These are phyloP conservation scores for Agrilus mali DNA, from an alignment of 2,888 invertebrate species.

Conservation along the genomic window DNA sequence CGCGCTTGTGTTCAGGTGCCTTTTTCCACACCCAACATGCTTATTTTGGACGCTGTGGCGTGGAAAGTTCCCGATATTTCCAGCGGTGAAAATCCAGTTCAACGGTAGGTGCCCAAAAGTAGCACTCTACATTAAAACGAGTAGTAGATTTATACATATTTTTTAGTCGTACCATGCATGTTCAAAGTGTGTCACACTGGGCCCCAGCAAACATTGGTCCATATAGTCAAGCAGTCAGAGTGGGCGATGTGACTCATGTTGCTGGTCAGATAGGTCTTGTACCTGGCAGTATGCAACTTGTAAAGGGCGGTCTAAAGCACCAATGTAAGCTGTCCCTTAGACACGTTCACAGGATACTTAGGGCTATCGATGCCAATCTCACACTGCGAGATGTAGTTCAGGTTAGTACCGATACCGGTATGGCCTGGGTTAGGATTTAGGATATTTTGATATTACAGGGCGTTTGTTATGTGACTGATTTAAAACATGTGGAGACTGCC, in stretches of 20 bases:
- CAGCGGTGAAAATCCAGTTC: slow-evolving; percentile 20
- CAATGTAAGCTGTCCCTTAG: slow-evolving; percentile 75
- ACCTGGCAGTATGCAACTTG: slow-evolving; percentile 64
- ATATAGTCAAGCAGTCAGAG: slow-evolving; percentile 84
- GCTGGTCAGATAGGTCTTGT: slow-evolving; percentile 89
- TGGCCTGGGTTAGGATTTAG: not conserved
- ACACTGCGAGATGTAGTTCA: slow-evolving; percentile 74
- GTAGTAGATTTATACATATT: slow-evolving; percentile 9
- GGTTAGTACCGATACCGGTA: slow-evolving; percentile 25
- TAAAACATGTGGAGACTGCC: slow-evolving; percentile 57
- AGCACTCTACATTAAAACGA: no score
- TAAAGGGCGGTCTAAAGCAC: slow-evolving; percentile 63
- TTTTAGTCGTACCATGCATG: slow-evolving; percentile 72
- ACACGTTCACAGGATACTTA: slow-evolving; percentile 71
- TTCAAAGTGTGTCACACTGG: slow-evolving; percentile 93
- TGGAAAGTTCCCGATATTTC: slow-evolving; percentile 29
- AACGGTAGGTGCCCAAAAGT: slow-evolving; percentile 18
- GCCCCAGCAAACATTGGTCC: slow-evolving; percentile 97
- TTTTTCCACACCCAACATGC: slow-evolving; percentile 54
- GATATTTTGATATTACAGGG: slow-evolving; percentile 37
- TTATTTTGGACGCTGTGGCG: slow-evolving; percentile 65
- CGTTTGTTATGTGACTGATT: slow-evolving; percentile 75
- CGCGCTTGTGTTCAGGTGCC: slow-evolving; percentile 73
- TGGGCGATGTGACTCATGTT: slow-evolving; percentile 72
- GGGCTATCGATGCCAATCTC: slow-evolving; percentile 65